Conservation (phyloP, 2,888 invertebrate genomes). For the Ormyrus pomaceus region DNA sequence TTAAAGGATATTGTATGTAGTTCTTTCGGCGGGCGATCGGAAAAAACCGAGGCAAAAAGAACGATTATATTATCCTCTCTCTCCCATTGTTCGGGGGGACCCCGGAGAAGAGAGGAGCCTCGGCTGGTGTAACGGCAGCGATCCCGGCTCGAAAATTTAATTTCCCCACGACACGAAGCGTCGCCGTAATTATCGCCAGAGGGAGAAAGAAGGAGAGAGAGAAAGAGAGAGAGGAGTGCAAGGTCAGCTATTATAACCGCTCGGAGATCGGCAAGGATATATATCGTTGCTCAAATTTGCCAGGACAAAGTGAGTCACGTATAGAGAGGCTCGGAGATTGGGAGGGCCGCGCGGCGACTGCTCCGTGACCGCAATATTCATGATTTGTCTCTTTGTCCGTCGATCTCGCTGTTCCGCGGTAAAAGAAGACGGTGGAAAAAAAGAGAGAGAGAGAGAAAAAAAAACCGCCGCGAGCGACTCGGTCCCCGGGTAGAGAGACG, state of each 20-base stretch:
- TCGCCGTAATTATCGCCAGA: neutral
- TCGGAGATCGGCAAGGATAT: too few species aligned
- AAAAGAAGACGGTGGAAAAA: neutral
- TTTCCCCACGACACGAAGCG: conserved; percentile 19
- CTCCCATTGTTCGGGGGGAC: neutral
- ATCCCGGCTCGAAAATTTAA: neutral
- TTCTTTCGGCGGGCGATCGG: too few species aligned
- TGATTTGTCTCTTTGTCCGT: conserved; percentile 17
- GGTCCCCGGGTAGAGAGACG: neutral
- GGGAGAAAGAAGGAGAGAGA: conserved; percentile 1
- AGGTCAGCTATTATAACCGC: too few species aligned
- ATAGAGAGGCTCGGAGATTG: conserved; percentile 16
- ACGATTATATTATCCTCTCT: too few species aligned
- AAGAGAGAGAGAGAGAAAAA: neutral
- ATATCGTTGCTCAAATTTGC: too few species aligned
- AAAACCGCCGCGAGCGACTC: neutral
- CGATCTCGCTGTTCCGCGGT: neutral
- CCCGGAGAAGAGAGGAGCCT: conserved; percentile 6
- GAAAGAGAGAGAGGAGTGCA: neutral
- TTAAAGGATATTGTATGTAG: neutral
- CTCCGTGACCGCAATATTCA: conserved; percentile 54
- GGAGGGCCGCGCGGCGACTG: neutral
- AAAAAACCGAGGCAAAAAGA: too few species aligned
- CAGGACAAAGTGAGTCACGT: conserved; percentile 23
- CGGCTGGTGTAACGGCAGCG: neutral